phyloP scores from a whole-genome alignment of 30 jellyfish, hydroid and myxozoan species.

The Phacellophora camtschatica region DNA sequence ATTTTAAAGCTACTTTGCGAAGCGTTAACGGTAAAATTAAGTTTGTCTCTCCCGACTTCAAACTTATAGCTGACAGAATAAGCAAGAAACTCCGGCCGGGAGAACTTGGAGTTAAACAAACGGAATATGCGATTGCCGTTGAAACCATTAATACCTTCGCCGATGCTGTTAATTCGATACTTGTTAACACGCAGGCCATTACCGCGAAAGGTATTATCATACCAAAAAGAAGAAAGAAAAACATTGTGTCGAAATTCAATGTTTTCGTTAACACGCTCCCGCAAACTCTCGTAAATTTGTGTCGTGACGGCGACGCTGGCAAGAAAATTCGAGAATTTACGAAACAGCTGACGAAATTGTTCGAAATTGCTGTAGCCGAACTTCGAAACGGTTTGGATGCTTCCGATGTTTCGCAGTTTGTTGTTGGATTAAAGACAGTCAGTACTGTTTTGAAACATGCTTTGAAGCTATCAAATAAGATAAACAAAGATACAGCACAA shows the following conservation, averaged over 20 bases:
- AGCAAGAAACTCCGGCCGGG: conserved; percentile 39
- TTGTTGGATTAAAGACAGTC: conserved; percentile 10
- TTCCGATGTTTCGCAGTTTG: neutral
- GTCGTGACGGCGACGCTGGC: neutral
- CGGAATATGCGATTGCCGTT: conserved; percentile 16
- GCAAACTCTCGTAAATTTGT: conserved; percentile 8
- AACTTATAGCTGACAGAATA: conserved; percentile 9
- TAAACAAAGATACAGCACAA: neutral
- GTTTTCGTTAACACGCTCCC: conserved; percentile 1
- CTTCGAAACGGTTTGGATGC: neutral
- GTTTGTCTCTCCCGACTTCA: conserved; percentile 13
- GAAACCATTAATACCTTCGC: conserved; percentile 28
- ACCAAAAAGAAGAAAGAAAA: neutral
- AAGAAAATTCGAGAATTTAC: neutral
- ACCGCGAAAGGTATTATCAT: conserved; percentile 4
- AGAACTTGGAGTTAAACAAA: conserved; percentile 9
- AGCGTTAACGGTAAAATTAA: conserved; percentile 11
- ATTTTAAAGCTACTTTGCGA: conserved; percentile 23
- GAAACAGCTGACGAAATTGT: neutral
- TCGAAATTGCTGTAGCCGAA: conserved; percentile 4
- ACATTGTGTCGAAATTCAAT: neutral
- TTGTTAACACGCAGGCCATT: conserved; percentile 12
- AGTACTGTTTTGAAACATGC: conserved; percentile 35
- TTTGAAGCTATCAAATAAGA: neutral
- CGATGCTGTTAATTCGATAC: conserved; percentile 43